Conservation (phyloP, 2,113 vertebrate genomes). For the Onychostoma macrolepis region DNA sequence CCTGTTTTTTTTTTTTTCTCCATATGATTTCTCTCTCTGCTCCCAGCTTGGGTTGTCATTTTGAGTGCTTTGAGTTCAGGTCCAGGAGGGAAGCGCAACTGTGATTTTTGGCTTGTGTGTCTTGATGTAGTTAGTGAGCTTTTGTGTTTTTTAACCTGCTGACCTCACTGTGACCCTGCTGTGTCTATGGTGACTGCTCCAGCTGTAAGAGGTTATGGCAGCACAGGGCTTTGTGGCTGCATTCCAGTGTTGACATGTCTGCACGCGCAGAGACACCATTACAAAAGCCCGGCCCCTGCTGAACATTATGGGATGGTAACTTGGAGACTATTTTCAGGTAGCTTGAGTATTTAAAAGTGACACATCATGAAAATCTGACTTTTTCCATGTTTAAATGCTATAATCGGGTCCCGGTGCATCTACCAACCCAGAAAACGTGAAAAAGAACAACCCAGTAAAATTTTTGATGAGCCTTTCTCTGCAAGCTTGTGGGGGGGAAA, state of each 20-base stretch:
- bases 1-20: not conserved
- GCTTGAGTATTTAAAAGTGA: not conserved
- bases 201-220: constrained; percentile 11
- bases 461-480: too few relatives aligned
- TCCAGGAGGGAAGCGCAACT: not conserved
- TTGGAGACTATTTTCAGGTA: not conserved
- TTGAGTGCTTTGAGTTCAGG: not conserved
- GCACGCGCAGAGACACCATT: constrained; percentile 31
- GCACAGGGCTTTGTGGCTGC: constrained; percentile 34
- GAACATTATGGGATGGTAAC: constrained; percentile 6
- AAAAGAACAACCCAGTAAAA: too few relatives aligned
- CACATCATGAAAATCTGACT: too few relatives aligned
- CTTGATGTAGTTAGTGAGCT: constrained; percentile 21
- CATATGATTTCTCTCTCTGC: not conserved
- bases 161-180: constrained; percentile 38
- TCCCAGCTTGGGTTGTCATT: not conserved
- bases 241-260: constrained; percentile 49
- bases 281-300: not conserved
- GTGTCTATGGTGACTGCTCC: constrained; percentile 26
- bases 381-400: too few relatives aligned
- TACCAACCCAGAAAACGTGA: too few relatives aligned
- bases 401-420: too few relatives aligned
- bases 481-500: too few relatives aligned
- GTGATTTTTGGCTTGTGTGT: not conserved
- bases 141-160: constrained; percentile 46